A percentile compares a stretch with the other conserved stretches of the same genome.
Evolutionary conservation across 2,113 vertebrate genomes (phyloP).

Genomic region (human (Homo sapiens)): GRCh38 chr1:25707001-25707500

Average conservation of each 20-base stretch:
- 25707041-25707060: conserved; percentile 51
- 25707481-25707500: background rate
- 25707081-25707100: conserved; percentile 70
- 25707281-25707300: background rate
- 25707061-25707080: conserved; percentile 70
- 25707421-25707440: conserved; percentile 16
- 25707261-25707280: background rate
- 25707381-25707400: conserved; percentile 46
- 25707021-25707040: conserved; percentile 29
- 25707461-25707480: conserved; percentile 14
- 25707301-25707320: background rate
- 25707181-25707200: conserved; percentile 76
- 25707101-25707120: conserved; percentile 78
- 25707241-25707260: conserved; percentile 25
- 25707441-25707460: background rate
- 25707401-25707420: conserved; percentile 53
- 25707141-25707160: conserved; percentile 76
- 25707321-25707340: background rate
- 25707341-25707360: background rate
- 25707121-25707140: conserved; percentile 77
- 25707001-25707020: background rate
- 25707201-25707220: conserved; percentile 62
- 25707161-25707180: conserved; percentile 79
- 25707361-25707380: background rate
- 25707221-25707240: conserved; percentile 37